Conservation (phyloP, 2,113 vertebrate genomes). For the Paedocypris sp. region DNA sequence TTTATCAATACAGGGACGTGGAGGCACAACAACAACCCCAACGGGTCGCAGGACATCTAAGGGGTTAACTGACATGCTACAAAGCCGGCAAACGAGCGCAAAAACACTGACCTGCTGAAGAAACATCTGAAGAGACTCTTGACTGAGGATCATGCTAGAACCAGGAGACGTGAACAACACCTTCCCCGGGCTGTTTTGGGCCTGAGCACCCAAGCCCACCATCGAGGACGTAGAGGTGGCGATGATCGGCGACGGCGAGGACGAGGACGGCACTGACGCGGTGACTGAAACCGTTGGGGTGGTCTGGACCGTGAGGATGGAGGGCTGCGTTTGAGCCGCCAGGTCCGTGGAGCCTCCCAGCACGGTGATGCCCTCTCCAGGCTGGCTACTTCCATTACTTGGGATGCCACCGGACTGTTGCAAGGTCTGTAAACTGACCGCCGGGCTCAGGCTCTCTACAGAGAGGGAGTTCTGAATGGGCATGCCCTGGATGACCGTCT, state of each 20-base stretch:
- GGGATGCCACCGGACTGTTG: constrained; percentile 54
- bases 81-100: background rate
- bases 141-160: constrained; percentile 71
- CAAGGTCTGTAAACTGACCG: constrained; percentile 67
- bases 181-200: constrained; percentile 81
- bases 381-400: constrained; percentile 47
- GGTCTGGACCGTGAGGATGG: constrained; percentile 65
- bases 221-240: constrained; percentile 55
- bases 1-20: constrained; percentile 52
- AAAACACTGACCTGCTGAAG: constrained; percentile 77
- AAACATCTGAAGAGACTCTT: constrained; percentile 88
- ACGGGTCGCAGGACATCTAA: constrained; percentile 46
- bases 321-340: constrained; percentile 55
- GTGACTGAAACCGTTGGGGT: constrained; percentile 42
- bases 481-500: constrained; percentile 83
- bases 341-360: constrained; percentile 55
- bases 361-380: constrained; percentile 53
- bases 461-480: constrained; percentile 77
- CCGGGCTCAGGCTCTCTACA: constrained; percentile 70
- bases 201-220: constrained; percentile 50
- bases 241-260: constrained; percentile 54
- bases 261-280: constrained; percentile 47
- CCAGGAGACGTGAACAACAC: constrained; percentile 74
- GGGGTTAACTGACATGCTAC: constrained; percentile 45
- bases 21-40: constrained; percentile 55